A percentile compares a stretch with the other conserved stretches of the same genome.
Conservation (phyloP, 2,113 vertebrate genomes). For the Myrmophylax atrothorax region DNA sequence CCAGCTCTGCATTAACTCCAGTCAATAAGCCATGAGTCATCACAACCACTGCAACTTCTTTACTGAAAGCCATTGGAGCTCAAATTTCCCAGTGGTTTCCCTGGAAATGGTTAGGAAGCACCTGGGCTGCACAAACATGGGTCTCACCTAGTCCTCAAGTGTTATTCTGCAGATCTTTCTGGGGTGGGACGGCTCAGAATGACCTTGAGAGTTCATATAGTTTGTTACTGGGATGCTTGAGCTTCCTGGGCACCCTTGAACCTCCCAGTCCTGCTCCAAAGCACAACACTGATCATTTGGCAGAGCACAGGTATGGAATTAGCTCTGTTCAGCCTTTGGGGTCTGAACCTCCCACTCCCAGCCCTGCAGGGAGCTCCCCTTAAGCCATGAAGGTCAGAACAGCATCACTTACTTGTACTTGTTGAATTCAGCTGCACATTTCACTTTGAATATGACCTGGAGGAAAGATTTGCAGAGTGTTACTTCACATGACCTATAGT, state of each 20-base stretch:
- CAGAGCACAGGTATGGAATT: not conserved
- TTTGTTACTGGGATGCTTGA: not conserved
- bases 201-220: not conserved
- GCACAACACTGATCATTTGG: not conserved
- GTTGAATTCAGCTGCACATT: slow-evolving; percentile 94
- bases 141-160: not conserved
- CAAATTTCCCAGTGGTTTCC: not conserved
- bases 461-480: slow-evolving; percentile 18
- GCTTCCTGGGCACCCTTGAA: not conserved
- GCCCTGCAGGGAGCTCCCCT: not conserved
- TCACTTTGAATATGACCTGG: slow-evolving; percentile 96
- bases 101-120: not conserved
- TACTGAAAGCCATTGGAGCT: not conserved
- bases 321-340: not conserved
- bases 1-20: slow-evolving; percentile 48
- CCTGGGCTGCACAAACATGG: not conserved
- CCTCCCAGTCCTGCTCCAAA: not conserved
- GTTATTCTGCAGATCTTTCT: not conserved
- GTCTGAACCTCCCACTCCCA: not conserved
- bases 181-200: not conserved
- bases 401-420: slow-evolving; percentile 91
- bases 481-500: not conserved
- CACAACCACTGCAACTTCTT: slow-evolving; percentile 32
- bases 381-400: not conserved
- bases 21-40: slow-evolving; percentile 55